Percentiles rank a stretch among this genome's conserved stretches.
Evolutionary conservation across 1,140 invertebrate species (phyloP).

Genomic region (Cydia strobilella): DNA sequence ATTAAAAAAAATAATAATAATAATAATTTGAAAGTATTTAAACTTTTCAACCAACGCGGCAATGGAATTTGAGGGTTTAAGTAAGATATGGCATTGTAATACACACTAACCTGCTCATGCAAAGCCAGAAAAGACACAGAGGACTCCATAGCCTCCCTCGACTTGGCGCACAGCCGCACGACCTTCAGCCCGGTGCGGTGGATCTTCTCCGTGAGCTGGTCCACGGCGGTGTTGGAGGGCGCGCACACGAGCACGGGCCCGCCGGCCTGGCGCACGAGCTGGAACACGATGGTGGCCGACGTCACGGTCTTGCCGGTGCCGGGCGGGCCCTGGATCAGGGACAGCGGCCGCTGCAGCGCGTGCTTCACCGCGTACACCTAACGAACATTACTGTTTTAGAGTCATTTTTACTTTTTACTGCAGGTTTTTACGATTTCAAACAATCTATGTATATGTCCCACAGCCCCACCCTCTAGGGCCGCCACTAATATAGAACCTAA

Average conservation of each 20-base stretch:
- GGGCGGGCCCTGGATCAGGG: constrained; percentile 86
- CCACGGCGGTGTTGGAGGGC: constrained; percentile 99
- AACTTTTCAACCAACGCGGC: too few species aligned
- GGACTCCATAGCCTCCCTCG: constrained; percentile 98
- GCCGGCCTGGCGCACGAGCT: constrained; percentile 96
- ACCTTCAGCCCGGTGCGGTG: constrained; percentile 98
- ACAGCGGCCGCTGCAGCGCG: constrained; percentile 93
- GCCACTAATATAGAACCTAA: too few species aligned
- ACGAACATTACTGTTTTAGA: too few species aligned
- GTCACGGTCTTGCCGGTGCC: constrained; percentile 99
- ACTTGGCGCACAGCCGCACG: constrained; percentile 98
- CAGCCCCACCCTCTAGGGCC: too few species aligned
- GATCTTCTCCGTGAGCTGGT: constrained; percentile 99
- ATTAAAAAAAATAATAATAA: too few species aligned
- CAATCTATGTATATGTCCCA: too few species aligned
- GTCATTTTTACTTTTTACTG: too few species aligned
- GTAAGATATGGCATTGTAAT: too few species aligned
- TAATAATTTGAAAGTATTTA: too few species aligned
- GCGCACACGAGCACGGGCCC: constrained; percentile 99
- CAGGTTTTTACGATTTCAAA: too few species aligned
- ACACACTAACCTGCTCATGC: constrained; percentile 97
- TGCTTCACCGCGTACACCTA: constrained; percentile 99
- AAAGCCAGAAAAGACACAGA: constrained; percentile 98
- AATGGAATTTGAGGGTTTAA: too few species aligned
- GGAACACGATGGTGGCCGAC: constrained; percentile 99